Base-by-base conservation (phyloP, 2,888 invertebrate genomes). In the Clunio marinus region DNA sequence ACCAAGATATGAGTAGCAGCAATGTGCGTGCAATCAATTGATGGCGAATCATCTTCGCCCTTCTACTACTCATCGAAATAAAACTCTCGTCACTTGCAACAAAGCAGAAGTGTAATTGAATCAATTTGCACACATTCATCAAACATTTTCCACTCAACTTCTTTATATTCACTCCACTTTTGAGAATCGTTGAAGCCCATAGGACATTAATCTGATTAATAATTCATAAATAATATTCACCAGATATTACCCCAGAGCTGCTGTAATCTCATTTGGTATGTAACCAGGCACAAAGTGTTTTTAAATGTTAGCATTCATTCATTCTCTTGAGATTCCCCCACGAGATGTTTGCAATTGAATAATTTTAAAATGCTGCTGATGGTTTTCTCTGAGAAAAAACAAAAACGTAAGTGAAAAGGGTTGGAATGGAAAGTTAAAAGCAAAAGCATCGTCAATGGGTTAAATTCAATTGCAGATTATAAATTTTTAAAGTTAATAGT, bases 161-260 rank as follows among this genome's bases (percentile, higher is more conserved):
- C 45, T 7, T 4, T 17, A n/a, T 45, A 7, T 7, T 15, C 45
- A 45, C 32, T 32, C 32, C 4, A 32, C 45, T 45, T 13, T 45
- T 17, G 8, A n/a, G 8, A 5, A 13, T 3, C 45, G 15, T 7
- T 15, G 4, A 15, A 7, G 15, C 45, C 51, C 5, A 7, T 17
- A 24, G 46, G 63, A 27, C 63, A 65, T 65, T 65, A 65, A 65
- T 65, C 63, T 45, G 63, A 45, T 65, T 65, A 65, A 65, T 65
- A 65, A 65, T 65, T 65, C 63, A 65, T 65, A 65, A 65, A 65
- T 65, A 65, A 65, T 45, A 46, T 65, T 46, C 63, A 65, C 46
- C n/a, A 8, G 55, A 17, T 41, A 41, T 37, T 62, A 25, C 25
- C 22, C 25, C 20, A 27, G 20, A 27, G 22, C 24, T 17, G 2